Conservation (phyloP, 2,888 invertebrate genomes). For the Perithous albicinctus region DNA sequence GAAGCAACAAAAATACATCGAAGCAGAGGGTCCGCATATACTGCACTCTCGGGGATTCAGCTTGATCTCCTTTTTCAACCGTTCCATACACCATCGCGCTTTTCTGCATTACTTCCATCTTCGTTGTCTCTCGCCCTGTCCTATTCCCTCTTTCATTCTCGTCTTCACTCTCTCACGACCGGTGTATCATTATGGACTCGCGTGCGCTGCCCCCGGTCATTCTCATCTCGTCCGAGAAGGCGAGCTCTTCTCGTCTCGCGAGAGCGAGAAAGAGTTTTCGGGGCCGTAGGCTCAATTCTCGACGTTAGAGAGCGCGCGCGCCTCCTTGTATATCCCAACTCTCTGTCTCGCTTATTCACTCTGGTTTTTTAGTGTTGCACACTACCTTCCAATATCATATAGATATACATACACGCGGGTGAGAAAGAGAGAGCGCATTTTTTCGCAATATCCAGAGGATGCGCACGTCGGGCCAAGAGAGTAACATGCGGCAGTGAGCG, state of each 20-base stretch:
- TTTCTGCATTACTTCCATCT: constrained; percentile 32
- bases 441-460: constrained; percentile 31
- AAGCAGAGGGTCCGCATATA: background rate
- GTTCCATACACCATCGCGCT: constrained; percentile 40
- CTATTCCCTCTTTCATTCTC: constrained; percentile 47
- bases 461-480: constrained; percentile 37
- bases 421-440: constrained; percentile 32
- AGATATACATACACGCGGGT: constrained; percentile 14
- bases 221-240: constrained; percentile 75
- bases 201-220: constrained; percentile 82
- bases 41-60: constrained; percentile 44
- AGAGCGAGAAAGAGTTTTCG: constrained; percentile 49
- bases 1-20: constrained; percentile 36
- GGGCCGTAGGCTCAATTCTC: constrained; percentile 62
- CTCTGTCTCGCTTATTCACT: constrained; percentile 46
- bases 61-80: constrained; percentile 41
- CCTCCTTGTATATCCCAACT: constrained; percentile 40
- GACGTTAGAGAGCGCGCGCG: constrained; percentile 37
- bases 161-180: constrained; percentile 51
- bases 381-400: constrained; percentile 18
- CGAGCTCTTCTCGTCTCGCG: constrained; percentile 51
- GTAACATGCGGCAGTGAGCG: constrained; percentile 16
- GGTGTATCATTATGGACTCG: constrained; percentile 81
- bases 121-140: constrained; percentile 45
- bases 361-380: constrained; percentile 31